A percentile compares a stretch with the other conserved stretches of the same genome.
phyloP scores from a whole-genome alignment of 2,113 vertebrate species.

The Psittacus erithacus region DNA sequence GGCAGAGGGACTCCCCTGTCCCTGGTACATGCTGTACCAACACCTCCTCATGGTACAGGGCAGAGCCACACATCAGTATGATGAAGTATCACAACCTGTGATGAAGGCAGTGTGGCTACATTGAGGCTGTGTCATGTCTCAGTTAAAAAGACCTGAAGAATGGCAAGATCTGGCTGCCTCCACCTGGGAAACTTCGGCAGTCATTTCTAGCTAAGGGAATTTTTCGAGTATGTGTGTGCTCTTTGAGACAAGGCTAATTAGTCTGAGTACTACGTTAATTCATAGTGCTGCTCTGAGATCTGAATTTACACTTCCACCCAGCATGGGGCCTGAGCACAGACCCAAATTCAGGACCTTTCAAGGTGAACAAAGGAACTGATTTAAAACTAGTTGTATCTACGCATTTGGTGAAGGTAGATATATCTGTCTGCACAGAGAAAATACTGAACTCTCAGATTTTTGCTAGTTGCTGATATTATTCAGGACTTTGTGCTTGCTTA shows the following conservation, averaged over 20 bases:
- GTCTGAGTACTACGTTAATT: neutral
- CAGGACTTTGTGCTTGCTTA: neutral
- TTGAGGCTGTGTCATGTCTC: neutral
- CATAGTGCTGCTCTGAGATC: neutral
- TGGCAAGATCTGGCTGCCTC: neutral
- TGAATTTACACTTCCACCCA: neutral
- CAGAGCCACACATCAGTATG: too few species aligned
- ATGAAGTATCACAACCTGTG: neutral
- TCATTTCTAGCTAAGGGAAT: neutral
- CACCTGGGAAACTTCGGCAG: accelerated
- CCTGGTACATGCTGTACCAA: neutral
- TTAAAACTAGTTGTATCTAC: neutral
- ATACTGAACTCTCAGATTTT: neutral
- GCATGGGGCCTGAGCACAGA: neutral
- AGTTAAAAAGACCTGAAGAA: neutral
- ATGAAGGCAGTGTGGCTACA: neutral
- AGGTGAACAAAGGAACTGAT: neutral
- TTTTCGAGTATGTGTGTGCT: neutral
- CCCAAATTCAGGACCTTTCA: neutral
- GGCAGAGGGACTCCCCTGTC: too few species aligned
- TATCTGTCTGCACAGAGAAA: neutral
- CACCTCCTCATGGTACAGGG: neutral
- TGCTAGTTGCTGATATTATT: neutral
- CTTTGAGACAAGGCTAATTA: neutral
- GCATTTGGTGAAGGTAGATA: neutral